Evolutionary conservation across 2,888 invertebrate genomes (phyloP), one percentile per base, ranked within the genome.

Genomic region (Pristionchus exspectatus): DNA sequence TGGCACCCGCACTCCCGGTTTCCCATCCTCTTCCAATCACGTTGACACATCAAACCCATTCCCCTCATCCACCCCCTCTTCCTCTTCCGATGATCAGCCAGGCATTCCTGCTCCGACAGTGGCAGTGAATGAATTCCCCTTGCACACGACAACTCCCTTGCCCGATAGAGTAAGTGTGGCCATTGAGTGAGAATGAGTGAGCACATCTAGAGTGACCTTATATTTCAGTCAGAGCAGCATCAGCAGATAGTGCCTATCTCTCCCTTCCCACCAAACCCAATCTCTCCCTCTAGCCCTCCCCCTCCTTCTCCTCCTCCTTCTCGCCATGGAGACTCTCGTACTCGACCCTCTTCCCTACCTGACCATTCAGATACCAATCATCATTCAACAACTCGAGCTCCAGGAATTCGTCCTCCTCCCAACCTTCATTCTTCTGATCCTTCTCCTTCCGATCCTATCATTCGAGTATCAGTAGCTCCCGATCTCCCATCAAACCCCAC

Each of bases 331-430:
- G 44, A 81, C 12, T 81, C 81, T 2, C 81, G 14, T 54, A 16
- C 54, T 27, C 50, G 54, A 4, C 27, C 50, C 27, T 2, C 18
- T 2, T 83, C 83, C 44, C 44, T 81, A 16, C 81, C 81, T 44
- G 44, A 50, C 81, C 81, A 44, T 30, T n/a, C 14, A 50, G 83
- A 83, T n/a, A 18, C 24, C 14, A 54, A 10, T 54, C 81, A 7
- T n/a, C 74, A 38, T 74, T 9, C n/a, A 14, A 81, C 50, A 9
- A 81, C 81, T 81, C 81, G 44, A 5, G n/a, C 81, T 16, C 81
- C 81, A 24, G 50, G 81, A 10, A 81, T 81, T 54, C 81, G 81
- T 27, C 81, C 81, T 54, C 33, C 33, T 77, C 50, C 50, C 81
- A 50, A 50, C 9, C n/a, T 21, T 33, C 38, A 69, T 33, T 30